phyloP scores from a whole-genome alignment of 2,888 invertebrate genomes.

The Gandaritis pyraliata region DNA sequence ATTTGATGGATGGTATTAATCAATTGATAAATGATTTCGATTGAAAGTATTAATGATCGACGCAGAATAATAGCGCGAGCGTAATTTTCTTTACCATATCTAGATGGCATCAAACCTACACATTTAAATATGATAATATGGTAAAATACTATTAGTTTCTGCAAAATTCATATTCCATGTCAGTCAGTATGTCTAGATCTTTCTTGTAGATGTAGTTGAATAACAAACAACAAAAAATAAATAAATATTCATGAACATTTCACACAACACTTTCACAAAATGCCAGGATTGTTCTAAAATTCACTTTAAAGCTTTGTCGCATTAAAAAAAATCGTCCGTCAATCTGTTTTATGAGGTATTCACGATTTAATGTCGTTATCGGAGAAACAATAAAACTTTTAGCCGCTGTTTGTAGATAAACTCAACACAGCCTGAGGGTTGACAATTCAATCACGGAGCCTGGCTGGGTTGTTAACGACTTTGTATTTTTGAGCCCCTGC shows the following conservation, averaged over 20 bases:
- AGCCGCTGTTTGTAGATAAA: slow-evolving; percentile 52
- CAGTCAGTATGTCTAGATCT: too few species aligned
- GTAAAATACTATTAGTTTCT: too few species aligned
- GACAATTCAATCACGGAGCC: slow-evolving; percentile 45
- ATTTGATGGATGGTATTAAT: neutral
- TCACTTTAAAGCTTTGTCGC: neutral
- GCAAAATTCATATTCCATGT: too few species aligned
- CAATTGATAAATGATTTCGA: neutral
- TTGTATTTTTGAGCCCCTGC: slow-evolving; percentile 23
- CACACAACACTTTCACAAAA: neutral
- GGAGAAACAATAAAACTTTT: slow-evolving; percentile 60
- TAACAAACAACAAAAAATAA: too few species aligned
- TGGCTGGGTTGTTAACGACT: slow-evolving; percentile 44
- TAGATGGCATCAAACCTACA: too few species aligned
- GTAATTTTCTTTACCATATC: too few species aligned
- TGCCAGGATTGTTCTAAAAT: neutral
- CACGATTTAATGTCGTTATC: slow-evolving; percentile 58
- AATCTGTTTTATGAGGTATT: slow-evolving; percentile 43
- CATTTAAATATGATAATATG: too few species aligned
- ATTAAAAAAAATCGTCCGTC: slow-evolving; percentile 30
- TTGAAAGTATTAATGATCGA: too few species aligned
- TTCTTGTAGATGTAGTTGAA: too few species aligned
- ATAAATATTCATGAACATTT: too few species aligned
- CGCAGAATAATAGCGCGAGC: too few species aligned
- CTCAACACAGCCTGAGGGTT: slow-evolving; percentile 44